phyloP scores from a whole-genome alignment of 1,140 invertebrate genomes.

The Papilio dardanus region DNA sequence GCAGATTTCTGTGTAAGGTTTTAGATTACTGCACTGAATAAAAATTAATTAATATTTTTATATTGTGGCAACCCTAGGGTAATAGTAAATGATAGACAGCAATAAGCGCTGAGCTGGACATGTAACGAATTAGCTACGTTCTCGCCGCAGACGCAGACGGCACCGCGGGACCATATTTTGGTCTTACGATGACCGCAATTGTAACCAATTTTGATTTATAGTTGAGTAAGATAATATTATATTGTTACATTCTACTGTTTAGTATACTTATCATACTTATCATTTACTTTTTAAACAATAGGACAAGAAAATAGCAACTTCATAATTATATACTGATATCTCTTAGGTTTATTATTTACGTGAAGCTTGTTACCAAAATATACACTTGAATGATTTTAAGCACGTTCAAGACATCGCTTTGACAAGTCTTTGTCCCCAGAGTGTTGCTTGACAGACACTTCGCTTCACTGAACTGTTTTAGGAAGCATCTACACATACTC shows the following conservation, averaged over 20 bases:
- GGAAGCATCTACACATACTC: background rate
- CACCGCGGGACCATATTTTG: background rate
- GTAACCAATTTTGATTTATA: conserved; percentile 14
- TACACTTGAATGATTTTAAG: background rate
- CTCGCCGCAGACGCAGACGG: background rate
- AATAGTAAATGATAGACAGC: conserved; percentile 28
- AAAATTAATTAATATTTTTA: background rate
- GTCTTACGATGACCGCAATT: conserved; percentile 25
- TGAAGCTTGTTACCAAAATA: background rate
- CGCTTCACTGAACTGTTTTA: conserved; percentile 1
- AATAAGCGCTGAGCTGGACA: conserved; percentile 8
- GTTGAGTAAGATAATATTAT: conserved; percentile 16
- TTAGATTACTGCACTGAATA: background rate
- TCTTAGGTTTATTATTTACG: background rate
- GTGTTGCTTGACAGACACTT: background rate
- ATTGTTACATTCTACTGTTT: background rate
- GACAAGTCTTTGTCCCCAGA: conserved; percentile 2
- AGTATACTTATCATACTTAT: background rate
- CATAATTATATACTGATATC: background rate
- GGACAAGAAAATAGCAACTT: no score
- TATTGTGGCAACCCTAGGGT: conserved; percentile 1
- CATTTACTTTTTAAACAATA: no score
- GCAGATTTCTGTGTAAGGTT: background rate
- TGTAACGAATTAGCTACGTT: conserved; percentile 22
- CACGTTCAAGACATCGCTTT: background rate